Evolutionary conservation across 2,797 vertebrate species (phyloP).

Genomic region (Austrolebias charrua): DNA sequence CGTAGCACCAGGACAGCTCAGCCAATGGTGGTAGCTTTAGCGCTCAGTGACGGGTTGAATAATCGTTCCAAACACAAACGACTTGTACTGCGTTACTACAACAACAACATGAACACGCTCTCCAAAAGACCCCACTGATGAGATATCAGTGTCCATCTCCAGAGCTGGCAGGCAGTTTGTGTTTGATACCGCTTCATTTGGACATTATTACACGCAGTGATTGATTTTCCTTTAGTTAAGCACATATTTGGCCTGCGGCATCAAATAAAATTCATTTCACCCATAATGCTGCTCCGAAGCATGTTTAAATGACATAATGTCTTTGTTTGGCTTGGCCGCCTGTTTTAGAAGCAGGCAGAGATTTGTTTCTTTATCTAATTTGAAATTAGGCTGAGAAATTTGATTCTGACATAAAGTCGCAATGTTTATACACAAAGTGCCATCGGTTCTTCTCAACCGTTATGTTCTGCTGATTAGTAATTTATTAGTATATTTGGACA

Average conservation of each 20-base stretch:
- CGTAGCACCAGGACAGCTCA: conserved; percentile 38
- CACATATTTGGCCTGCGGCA: conserved; percentile 24
- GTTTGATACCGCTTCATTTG: conserved; percentile 24
- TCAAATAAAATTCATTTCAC: conserved; percentile 42
- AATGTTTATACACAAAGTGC: neutral
- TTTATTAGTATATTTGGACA: neutral
- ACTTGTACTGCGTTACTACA: conserved; percentile 33
- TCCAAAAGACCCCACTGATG: conserved; percentile 35
- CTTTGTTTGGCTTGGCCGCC: conserved; percentile 60
- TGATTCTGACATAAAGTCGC: conserved; percentile 19
- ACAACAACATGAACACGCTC: conserved; percentile 34
- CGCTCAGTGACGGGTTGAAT: conserved; percentile 34
- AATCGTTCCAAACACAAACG: conserved; percentile 47
- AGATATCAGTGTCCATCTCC: conserved; percentile 55
- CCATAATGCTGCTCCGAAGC: conserved; percentile 27
- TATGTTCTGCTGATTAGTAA: neutral
- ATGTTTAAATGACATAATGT: conserved; percentile 33
- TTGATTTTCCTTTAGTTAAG: conserved; percentile 35
- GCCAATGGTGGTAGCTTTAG: conserved; percentile 24
- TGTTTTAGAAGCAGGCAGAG: conserved; percentile 6
- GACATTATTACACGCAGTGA: conserved; percentile 25
- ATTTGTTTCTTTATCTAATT: conserved; percentile 31
- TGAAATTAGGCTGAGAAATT: conserved; percentile 31
- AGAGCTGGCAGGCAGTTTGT: conserved; percentile 33
- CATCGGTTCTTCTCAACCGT: neutral